Base-by-base conservation (phyloP, 1,140 invertebrate genomes). In the Neodiprion pinetum region DNA sequence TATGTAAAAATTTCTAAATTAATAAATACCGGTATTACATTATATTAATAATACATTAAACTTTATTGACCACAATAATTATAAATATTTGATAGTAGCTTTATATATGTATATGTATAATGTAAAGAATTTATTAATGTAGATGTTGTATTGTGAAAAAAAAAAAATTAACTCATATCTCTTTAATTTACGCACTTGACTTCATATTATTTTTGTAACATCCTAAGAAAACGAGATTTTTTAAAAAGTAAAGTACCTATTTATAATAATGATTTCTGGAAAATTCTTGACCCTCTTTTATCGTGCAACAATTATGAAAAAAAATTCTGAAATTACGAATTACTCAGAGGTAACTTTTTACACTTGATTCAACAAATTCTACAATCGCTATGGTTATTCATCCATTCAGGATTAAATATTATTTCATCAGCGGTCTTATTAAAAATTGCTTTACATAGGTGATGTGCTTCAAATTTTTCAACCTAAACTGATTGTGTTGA, bases 1-100 rank as follows among this genome's bases (percentile, higher is more conserved):
- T 40, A 40, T 40, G 1, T 40, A 40, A 40, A 40, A 40, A 40
- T 40, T 40, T 40, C 28, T 40, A 5, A 40, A 40, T 40, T 40
- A 40, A 40, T 40, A 3, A 40, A 40, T 40, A 40, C 28, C 28
- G 28, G 28, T 40, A 40, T 40, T 61, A 12, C 11, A 4, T 61
- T 12, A 14, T 4, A 1, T 5, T 8, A 12, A 61, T 14, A 61
- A 14, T 9, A 14, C n/a, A 61, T 61, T 61, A 12, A 40, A 14
- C n/a, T 61, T 61, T 14, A 61, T 61, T 61, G n/a, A 61, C 53
- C 7, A 61, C n/a, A n/a, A 61, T 61, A 61, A 61, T 61, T 61
- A 61, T 61, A 61, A n/a, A 61, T 61, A 61, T 61, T 61, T 61
- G 53, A 61, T 61, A 61, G 53, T 61, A 61, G 53, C 2, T 61